Base-by-base conservation (phyloP, 2,113 vertebrate species). In the Anarrhichthys ocellatus region DNA sequence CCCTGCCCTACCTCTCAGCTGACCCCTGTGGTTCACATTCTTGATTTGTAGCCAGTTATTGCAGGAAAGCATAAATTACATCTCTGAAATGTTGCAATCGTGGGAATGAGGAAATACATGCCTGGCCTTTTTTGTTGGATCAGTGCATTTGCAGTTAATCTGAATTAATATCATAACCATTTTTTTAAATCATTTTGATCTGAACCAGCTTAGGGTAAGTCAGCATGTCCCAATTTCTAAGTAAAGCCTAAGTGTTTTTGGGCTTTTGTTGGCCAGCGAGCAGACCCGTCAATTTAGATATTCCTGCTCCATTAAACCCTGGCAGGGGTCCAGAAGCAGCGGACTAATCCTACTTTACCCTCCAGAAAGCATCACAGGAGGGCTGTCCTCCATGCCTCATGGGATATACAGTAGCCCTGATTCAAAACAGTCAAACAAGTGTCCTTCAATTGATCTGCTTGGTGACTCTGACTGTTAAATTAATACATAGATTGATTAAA, bases 301-400 rank as follows among this genome's bases (percentile, higher is more conserved):
- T 72, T 90, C 84, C 73, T 91, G 91, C 91, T 92, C 92, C 89
- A 93, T 93, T 94, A 93, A 90, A 89, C 74, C 82, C 76, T 89
- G 81, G 87, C 90, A 73, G 85, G 86, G 73, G 78, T 90, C 80
- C 83, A 91, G 72, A 42, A 87, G 78, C 78, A 62, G 76, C 2
- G 78, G 81, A 73, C 89, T 93, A 93, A 94, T 94, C 93, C 93
- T 14, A 81, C 90, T 91, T 89, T 91, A 90, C 82, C 89, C 92
- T 90, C 83, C 80, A 85, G 77, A 91, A 66, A 86, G 74, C 84
- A 52, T 89, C 52, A 38, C 44, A 73, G 88, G 86, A 83, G 78
- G 89, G 86, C 90, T 84, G 76, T 78, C 83, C 84, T 71, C 67
- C n/a, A 48, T 32, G 38, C 22, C 36, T 58, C 22, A 29, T 62